A percentile compares a stretch with the other conserved stretches of the same genome.
Conservation (phyloP, 2,797 vertebrate genomes). For the Cyclura pinguis region DNA sequence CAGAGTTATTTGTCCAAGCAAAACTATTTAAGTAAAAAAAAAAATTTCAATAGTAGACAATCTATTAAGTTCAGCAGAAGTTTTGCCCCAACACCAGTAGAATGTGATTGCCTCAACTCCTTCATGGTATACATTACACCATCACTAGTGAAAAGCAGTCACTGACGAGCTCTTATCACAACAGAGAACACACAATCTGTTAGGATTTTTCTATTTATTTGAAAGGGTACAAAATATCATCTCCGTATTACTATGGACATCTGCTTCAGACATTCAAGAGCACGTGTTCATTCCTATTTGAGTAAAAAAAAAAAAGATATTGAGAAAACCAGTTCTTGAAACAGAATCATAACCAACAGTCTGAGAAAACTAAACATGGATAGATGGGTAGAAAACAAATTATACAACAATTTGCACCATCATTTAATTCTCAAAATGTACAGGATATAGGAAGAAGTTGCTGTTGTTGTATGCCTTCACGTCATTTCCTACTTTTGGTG, state of each 20-base stretch:
- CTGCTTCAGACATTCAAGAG: conserved; percentile 29
- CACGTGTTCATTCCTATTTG: conserved; percentile 8
- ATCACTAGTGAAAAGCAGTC: background rate
- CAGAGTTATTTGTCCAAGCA: background rate
- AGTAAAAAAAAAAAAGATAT: background rate
- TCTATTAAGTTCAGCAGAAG: background rate
- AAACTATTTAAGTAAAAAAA: background rate
- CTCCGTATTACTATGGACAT: conserved; percentile 27
- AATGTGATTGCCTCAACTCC: conserved; percentile 6
- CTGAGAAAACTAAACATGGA: conserved; percentile 32
- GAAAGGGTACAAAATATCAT: background rate
- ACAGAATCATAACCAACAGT: conserved; percentile 14
- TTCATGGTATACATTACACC: background rate
- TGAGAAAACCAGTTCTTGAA: background rate
- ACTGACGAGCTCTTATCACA: conserved; percentile 3
- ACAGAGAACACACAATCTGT: background rate
- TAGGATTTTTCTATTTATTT: background rate
- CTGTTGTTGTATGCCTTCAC: too few species aligned
- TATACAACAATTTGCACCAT: background rate
- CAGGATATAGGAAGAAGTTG: conserved; percentile 18
- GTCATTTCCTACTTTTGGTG: too few species aligned
- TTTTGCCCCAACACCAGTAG: background rate
- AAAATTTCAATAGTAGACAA: too few species aligned
- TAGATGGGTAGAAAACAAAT: background rate
- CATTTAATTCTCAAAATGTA: conserved; percentile 48